Conservation (phyloP, 2,113 vertebrate species). For the Petaurus breviceps region DNA sequence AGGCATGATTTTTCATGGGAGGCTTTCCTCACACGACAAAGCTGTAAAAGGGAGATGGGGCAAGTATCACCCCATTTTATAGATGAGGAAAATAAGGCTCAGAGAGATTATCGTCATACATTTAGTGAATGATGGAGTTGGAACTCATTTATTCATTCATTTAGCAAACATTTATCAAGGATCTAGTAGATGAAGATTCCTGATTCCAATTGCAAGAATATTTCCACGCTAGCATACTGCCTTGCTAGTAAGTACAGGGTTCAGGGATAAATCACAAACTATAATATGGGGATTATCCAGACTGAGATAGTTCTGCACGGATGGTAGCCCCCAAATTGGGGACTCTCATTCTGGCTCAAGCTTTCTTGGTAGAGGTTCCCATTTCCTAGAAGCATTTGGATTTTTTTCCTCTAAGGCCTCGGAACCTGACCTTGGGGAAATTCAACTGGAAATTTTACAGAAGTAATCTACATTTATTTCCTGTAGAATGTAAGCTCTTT, state of each 20-base stretch:
- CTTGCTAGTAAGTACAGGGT: background rate
- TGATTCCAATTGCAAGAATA: background rate
- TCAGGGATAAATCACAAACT: conserved; percentile 23
- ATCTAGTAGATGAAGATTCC: background rate
- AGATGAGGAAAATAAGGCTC: background rate
- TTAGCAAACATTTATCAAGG: background rate
- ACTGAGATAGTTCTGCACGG: background rate
- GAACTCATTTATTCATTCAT: background rate
- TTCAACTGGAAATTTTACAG: background rate
- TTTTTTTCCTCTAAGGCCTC: background rate
- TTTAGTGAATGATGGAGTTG: background rate
- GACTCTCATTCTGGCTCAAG: background rate
- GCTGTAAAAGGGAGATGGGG: background rate
- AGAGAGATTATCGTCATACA: background rate
- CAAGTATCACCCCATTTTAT: background rate
- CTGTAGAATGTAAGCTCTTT: background rate
- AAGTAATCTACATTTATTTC: background rate
- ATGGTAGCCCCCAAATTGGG: background rate
- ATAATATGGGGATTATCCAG: background rate
- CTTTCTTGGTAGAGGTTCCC: background rate
- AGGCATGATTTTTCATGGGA: background rate
- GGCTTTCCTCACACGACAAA: background rate
- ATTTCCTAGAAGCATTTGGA: background rate
- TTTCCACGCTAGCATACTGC: background rate
- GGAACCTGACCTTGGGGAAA: background rate